Base-by-base conservation (phyloP, 2,113 vertebrate species). In the Alosa alosa region DNA sequence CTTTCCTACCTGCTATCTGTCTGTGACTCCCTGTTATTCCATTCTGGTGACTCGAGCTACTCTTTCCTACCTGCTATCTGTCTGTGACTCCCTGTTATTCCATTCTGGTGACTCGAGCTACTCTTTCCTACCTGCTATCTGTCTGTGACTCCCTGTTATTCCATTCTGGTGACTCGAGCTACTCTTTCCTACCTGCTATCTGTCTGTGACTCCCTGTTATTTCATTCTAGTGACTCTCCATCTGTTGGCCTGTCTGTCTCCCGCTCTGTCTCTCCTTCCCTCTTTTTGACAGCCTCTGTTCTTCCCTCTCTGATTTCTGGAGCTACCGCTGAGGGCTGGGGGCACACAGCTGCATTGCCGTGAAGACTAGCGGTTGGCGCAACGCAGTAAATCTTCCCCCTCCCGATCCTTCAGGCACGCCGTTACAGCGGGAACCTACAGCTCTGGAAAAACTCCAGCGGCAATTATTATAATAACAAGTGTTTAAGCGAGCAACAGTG, bases 391-490 rank as follows among this genome's bases (percentile, higher is more conserved):
- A 87, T 45, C 84, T 75, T 22, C 45, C 64, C 81, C 50, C 52
- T 84, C 31, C 64, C 10, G 18, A 82, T 57, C 64, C 45, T 44
- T 20, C 13, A 45, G 57, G 83, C 1, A 39, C 55, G 31, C 82
- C 68, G 52, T 49, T 85, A 52, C 45, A 55, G 47, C 68, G 64
- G 68, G 78, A 81, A 86, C 78, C 60, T 52, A 81, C 55, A 57
- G 83, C 85, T 85, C 86, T 89, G 90, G 90, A 86, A 82, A 68
- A 64, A 68, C 88, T 89, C 90, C 90, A 92, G 84, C 82, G 41
- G 84, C 86, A 86, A 89, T 88, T 89, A 92, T 91, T 87, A 89
- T 85, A 91, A 90, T 88, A 92, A 90, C 84, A 75, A 87, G 85
- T 86, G 86, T 89, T 89, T 88, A 86, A 87, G 86, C 39, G 78